These are phyloP conservation scores for Blastobasis lacticolella DNA, from an alignment of 2,888 invertebrate genomes.

Conservation along the genomic window DNA sequence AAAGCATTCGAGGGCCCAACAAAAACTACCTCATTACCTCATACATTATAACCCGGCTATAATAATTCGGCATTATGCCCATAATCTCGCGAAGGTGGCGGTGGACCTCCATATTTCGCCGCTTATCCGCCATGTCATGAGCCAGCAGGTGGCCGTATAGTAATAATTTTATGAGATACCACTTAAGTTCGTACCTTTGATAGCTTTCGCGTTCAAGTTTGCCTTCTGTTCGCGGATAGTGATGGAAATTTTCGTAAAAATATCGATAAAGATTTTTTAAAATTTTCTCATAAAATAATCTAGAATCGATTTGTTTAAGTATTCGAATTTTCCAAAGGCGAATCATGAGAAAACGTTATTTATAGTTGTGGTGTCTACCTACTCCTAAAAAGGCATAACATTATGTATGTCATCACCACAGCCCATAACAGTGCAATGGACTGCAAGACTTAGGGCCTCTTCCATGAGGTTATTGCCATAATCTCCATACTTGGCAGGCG, in stretches of 20 bases:
- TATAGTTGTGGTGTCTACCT: neutral
- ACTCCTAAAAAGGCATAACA: too few species aligned
- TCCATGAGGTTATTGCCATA: too few species aligned
- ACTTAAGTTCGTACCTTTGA: conserved; percentile 28
- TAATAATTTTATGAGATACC: conserved; percentile 51
- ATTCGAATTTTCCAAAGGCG: neutral
- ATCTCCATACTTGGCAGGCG: too few species aligned
- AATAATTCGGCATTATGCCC: conserved; percentile 26
- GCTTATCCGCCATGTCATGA: conserved; percentile 42
- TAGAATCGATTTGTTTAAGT: too few species aligned
- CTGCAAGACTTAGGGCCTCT: too few species aligned
- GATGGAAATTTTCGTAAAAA: conserved; percentile 4
- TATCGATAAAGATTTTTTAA: neutral
- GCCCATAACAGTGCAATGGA: too few species aligned
- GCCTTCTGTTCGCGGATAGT: conserved; percentile 15
- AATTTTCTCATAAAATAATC: neutral
- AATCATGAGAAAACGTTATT: neutral
- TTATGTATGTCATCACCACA: too few species aligned
- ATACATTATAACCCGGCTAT: conserved; percentile 13
- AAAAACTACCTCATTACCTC: conserved; percentile 13
- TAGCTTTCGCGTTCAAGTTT: conserved; percentile 18
- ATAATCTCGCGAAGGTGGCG: conserved; percentile 24
- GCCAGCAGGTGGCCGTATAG: conserved; percentile 42
- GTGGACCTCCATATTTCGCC: conserved; percentile 30
- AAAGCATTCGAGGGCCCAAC: neutral